phyloP scores from a whole-genome alignment of 64 coral and sea anemone genomes.

The Exaiptasia diaphana region DNA sequence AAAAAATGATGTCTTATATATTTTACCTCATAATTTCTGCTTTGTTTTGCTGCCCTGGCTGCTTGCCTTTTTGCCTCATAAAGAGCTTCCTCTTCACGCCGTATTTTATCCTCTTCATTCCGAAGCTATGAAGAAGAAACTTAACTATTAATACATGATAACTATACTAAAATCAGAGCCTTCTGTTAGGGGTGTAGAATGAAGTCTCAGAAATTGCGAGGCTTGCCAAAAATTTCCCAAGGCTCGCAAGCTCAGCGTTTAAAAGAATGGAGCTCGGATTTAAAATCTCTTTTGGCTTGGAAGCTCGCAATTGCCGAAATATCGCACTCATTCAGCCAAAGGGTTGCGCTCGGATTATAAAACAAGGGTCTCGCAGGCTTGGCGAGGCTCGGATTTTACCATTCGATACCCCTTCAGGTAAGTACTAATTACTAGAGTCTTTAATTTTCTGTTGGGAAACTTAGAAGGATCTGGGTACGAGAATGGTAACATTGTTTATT shows the following conservation, averaged over 20 bases:
- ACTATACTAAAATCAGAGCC: neutral
- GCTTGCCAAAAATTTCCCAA: too few species aligned
- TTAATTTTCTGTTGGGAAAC: neutral
- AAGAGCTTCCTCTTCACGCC: constrained; percentile 63
- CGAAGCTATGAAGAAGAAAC: constrained; percentile 6
- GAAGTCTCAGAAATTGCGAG: neutral
- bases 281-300: neutral
- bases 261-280: too few species aligned
- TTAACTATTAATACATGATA: neutral
- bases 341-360: neutral
- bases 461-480: neutral
- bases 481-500: neutral
- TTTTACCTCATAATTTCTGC: constrained; percentile 61
- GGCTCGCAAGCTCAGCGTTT: too few species aligned
- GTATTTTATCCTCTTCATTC: constrained; percentile 34
- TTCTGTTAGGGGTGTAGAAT: neutral
- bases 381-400: neutral
- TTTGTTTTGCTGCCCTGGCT: constrained; percentile 65
- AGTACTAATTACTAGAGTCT: neutral
- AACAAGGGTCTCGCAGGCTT: neutral
- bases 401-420: neutral
- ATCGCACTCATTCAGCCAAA: neutral
- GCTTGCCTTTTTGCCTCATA: constrained; percentile 82
- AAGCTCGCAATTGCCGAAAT: neutral
- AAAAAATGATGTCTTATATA: neutral